Evolutionary conservation across 2,888 invertebrate species (phyloP), one percentile per base, ranked within the genome.

Genomic region (Athripsodes cinereus): DNA sequence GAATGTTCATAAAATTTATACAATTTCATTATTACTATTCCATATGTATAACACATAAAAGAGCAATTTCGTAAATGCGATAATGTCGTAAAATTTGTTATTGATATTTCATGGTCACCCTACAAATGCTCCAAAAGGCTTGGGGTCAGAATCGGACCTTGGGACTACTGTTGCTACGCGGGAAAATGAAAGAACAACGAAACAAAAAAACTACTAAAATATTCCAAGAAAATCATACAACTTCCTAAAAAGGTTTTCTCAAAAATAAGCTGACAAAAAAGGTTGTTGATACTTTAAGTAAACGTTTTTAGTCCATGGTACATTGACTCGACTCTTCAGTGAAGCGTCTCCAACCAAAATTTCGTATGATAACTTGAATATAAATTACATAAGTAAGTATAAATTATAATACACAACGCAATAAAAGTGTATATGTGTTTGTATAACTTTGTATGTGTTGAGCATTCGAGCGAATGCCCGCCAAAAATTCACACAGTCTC

Each of bases 141-240:
- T 22, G 51, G 51, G 49, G 49, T 49, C 49, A 49, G 21, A 18
- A 31, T 18, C 35, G 40, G 40, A 49, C 55, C 55, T 56, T 56
- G 55, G 21, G 55, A 54, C 40, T 50, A 26, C 40, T 50, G 55
- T 56, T 56, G 55, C 55, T 56, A 56, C 22, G 55, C 55, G 55
- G 55, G 50, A 16, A 50, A 16, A 26, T 22, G 13, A 19, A 19
- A 3, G n/a, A 3, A 3, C 47, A 20, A 21, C 13, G 3, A 11
- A 2, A 47, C 20, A 20, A 19, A 44, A 8, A 44, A 44, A 47
- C 47, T n/a, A 3, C 19, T 10, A 47, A 47, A 47, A 47, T 5
- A 47, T 2, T 6, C 21, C 13, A 3, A 40, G 2, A 40, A 8
- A 8, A 19, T 2, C 13, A 16, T 19, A 16, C 21, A 18, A 47